phyloP scores from a whole-genome alignment of 2,888 invertebrate genomes.

The Drosophila prostipennis region DNA sequence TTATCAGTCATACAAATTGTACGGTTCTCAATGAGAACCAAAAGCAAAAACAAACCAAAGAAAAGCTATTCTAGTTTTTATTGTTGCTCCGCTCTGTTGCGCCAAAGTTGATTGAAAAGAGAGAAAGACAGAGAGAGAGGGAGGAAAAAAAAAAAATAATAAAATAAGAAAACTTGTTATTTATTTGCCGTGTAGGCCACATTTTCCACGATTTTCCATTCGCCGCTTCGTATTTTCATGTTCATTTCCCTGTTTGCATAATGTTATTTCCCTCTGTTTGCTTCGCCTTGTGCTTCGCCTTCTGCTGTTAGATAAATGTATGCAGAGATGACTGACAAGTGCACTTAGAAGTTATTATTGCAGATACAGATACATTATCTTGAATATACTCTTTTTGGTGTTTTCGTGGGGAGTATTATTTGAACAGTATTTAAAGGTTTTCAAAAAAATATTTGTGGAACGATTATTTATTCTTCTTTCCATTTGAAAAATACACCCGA shows the following conservation, averaged over 20 bases:
- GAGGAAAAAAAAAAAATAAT: background rate
- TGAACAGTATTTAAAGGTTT: background rate
- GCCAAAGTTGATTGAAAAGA: slow-evolving; percentile 56
- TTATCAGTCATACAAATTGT: slow-evolving; percentile 53
- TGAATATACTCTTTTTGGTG: slow-evolving; percentile 1
- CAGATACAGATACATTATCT: slow-evolving; percentile 15
- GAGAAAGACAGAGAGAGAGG: background rate
- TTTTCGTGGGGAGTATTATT: background rate
- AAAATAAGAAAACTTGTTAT: slow-evolving; percentile 25
- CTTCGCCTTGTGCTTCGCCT: slow-evolving; percentile 51
- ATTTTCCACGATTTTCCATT: slow-evolving; percentile 55
- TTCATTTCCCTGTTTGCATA: slow-evolving; percentile 56
- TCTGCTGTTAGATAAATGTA: slow-evolving; percentile 49
- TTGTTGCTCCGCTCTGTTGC: slow-evolving; percentile 59
- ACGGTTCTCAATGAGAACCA: slow-evolving; percentile 4
- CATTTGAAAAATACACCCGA: too few species aligned
- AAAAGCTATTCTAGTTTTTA: slow-evolving; percentile 29
- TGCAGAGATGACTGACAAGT: slow-evolving; percentile 62
- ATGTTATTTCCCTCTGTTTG: slow-evolving; percentile 36
- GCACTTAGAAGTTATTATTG: slow-evolving; percentile 47
- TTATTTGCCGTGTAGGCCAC: slow-evolving; percentile 58
- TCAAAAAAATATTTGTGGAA: background rate
- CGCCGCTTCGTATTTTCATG: slow-evolving; percentile 40
- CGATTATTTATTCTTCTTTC: too few species aligned
- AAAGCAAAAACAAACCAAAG: slow-evolving; percentile 6